phyloP scores from a whole-genome alignment of 2,888 invertebrate species.

The Metalampra italica region DNA sequence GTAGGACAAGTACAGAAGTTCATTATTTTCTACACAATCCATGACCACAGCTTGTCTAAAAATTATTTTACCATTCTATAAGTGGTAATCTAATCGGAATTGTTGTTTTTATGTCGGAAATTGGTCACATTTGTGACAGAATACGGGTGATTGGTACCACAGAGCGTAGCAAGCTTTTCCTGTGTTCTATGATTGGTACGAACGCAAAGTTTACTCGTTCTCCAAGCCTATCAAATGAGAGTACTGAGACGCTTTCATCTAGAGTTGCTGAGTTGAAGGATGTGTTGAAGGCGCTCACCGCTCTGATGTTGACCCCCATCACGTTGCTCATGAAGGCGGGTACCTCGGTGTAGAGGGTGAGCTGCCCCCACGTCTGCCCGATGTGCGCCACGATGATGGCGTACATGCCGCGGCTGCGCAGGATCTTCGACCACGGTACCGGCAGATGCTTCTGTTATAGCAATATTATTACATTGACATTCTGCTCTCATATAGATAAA shows the following conservation, averaged over 20 bases:
- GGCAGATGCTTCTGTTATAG: constrained; percentile 46
- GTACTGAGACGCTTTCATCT: too few species aligned
- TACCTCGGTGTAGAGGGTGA: constrained; percentile 87
- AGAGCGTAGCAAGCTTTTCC: too few species aligned
- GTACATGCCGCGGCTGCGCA: constrained; percentile 74
- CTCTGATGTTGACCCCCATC: constrained; percentile 80
- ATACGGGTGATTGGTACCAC: too few species aligned
- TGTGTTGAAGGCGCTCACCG: constrained; percentile 31
- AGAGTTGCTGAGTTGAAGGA: too few species aligned
- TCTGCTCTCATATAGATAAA: not conserved
- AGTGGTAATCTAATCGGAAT: too few species aligned
- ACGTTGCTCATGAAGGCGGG: constrained; percentile 87
- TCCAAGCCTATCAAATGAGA: too few species aligned
- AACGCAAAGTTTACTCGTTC: too few species aligned
- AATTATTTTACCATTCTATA: not conserved
- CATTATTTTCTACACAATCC: not conserved
- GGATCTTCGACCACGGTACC: constrained; percentile 86
- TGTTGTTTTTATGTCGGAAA: too few species aligned
- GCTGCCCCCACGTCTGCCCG: constrained; percentile 87
- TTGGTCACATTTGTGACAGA: too few species aligned
- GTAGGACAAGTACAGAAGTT: constrained; percentile 14
- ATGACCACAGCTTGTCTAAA: not conserved
- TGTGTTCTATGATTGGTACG: too few species aligned
- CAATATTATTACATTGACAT: not conserved
- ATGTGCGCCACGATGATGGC: constrained; percentile 80